Evolutionary conservation across 2,113 vertebrate species (phyloP).

Genomic region (Hiodon alosoides): DNA sequence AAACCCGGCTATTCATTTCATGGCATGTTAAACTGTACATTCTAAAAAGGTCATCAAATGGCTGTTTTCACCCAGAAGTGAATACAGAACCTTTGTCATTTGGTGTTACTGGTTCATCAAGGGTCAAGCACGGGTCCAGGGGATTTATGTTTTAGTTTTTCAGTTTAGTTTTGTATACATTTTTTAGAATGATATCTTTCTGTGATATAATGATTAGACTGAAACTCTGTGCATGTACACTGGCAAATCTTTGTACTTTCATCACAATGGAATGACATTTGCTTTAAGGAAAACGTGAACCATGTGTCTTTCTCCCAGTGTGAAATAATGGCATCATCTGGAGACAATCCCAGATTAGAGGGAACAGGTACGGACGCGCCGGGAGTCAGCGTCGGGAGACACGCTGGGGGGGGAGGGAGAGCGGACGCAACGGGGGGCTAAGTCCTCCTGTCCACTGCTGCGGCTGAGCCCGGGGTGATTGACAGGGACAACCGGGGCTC

Average conservation of each 20-base stretch:
- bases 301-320: constrained; percentile 65
- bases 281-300: constrained; percentile 59
- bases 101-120: too few relatives aligned
- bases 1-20: constrained; percentile 42
- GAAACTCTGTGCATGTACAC: not conserved
- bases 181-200: too few relatives aligned
- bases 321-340: constrained; percentile 81
- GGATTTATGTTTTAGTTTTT: too few relatives aligned
- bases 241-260: not conserved
- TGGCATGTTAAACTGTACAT: constrained; percentile 16
- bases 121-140: too few relatives aligned
- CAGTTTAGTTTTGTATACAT: too few relatives aligned
- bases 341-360: constrained; percentile 84
- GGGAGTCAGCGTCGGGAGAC: constrained; percentile 73
- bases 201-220: not conserved
- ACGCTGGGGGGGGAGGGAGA: constrained; percentile 65
- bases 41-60: constrained; percentile 15
- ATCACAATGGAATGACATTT: constrained; percentile 67
- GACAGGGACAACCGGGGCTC: constrained; percentile 67
- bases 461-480: constrained; percentile 94
- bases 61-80: not conserved
- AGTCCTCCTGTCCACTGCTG: constrained; percentile 84
- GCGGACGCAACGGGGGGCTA: constrained; percentile 87
- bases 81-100: too few relatives aligned
- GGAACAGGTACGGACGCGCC: constrained; percentile 75